Evolutionary conservation across 1,140 invertebrate species (phyloP).

Genomic region (Atta cephalotes): DNA sequence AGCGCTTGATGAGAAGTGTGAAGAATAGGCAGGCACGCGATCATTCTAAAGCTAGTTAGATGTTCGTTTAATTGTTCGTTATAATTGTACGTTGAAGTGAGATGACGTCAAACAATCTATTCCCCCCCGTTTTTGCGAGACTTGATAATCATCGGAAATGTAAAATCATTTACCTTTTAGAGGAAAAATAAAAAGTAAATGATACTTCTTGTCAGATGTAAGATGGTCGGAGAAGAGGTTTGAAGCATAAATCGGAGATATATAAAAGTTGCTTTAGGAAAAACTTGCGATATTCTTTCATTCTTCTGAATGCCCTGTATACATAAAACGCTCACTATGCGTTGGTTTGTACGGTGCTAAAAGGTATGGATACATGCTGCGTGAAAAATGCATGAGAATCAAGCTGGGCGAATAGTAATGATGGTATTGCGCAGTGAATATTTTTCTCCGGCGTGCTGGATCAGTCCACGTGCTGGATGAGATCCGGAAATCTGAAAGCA

Average conservation of each 20-base stretch:
- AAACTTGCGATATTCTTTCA: constrained; percentile 26
- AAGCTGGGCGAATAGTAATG: constrained; percentile 17
- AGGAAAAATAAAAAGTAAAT: background rate
- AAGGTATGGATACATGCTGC: constrained; percentile 7
- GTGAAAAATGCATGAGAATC: constrained; percentile 59
- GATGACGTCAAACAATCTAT: constrained; percentile 13
- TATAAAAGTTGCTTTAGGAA: background rate
- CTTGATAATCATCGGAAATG: background rate
- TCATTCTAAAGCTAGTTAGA: constrained; percentile 53
- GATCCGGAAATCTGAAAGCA: constrained; percentile 37
- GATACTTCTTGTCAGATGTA: background rate
- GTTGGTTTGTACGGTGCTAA: background rate
- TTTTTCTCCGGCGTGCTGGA: constrained; percentile 36
- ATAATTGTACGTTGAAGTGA: constrained; percentile 24
- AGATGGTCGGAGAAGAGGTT: background rate
- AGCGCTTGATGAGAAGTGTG: constrained; percentile 34
- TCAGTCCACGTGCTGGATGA: constrained; percentile 15
- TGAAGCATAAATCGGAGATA: background rate
- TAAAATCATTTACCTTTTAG: background rate
- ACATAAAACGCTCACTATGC: background rate
- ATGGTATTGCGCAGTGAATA: constrained; percentile 39
- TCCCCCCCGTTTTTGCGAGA: background rate
- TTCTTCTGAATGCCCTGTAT: background rate
- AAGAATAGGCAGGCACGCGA: constrained; percentile 72
- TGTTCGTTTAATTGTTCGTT: background rate